phyloP scores from a whole-genome alignment of 2,888 invertebrate species.

The Philereme vetulata region DNA sequence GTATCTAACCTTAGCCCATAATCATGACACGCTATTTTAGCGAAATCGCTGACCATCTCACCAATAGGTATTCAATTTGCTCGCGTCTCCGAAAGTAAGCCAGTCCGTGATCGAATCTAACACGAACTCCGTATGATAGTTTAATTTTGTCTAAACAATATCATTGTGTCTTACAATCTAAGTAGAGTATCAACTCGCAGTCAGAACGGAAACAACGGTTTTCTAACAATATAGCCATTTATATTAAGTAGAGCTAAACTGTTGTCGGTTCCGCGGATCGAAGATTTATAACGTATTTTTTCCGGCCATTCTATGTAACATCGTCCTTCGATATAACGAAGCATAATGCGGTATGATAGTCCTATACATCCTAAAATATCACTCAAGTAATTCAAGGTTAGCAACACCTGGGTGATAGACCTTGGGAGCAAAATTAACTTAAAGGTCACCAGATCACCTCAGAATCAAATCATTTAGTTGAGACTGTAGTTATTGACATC shows the following conservation, averaged over 20 bases:
- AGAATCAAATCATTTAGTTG: too few species aligned
- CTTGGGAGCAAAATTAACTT: too few species aligned
- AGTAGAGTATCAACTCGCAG: conserved; percentile 38
- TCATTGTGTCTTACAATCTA: conserved; percentile 39
- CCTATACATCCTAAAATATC: too few species aligned
- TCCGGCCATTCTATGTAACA: too few species aligned
- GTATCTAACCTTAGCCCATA: too few species aligned
- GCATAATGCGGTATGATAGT: too few species aligned
- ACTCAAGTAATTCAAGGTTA: too few species aligned
- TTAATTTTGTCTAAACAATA: conserved; percentile 34
- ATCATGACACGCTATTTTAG: background rate
- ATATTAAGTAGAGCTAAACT: conserved; percentile 22
- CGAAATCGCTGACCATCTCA: conserved; percentile 21
- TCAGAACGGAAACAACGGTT: conserved; percentile 33
- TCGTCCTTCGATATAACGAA: too few species aligned
- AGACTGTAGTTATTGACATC: too few species aligned
- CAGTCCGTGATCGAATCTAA: conserved; percentile 16
- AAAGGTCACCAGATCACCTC: too few species aligned
- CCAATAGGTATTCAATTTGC: conserved; percentile 16
- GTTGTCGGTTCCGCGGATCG: conserved; percentile 17
- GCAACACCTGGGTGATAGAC: too few species aligned
- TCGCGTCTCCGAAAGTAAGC: conserved; percentile 22
- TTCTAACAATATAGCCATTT: conserved; percentile 26
- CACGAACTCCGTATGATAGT: conserved; percentile 8
- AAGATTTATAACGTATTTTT: background rate